Base-by-base conservation (phyloP, 2,113 vertebrate species). In the Tautogolabrus adspersus region DNA sequence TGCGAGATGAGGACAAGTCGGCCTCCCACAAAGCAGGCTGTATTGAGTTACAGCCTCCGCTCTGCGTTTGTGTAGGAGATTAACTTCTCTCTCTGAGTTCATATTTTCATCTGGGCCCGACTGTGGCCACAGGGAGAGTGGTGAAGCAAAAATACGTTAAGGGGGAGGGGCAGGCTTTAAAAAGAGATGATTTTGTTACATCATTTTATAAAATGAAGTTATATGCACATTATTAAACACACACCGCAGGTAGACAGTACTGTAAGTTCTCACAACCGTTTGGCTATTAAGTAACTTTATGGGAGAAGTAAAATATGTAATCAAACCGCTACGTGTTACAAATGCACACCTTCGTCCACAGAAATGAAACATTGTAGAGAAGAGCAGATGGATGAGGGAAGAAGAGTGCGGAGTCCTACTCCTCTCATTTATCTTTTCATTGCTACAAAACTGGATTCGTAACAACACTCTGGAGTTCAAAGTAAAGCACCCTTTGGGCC, bases 1-100 rank as follows among this genome's bases (percentile, higher is more conserved):
- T 81, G 23, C 0, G 19, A 83, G 86, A 87, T 87, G 87, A 92
- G 85, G 79, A 87, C 86, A 79, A 61, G 80, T 60, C 47, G 81
- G 88, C 88, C 90, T 90, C 92, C 90, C 90, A 92, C 88, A 84
- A 78, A 86, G 90, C 69, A 40, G 68, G 30, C 67, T 75, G 87
- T 71, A 89, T 85, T 85, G 80, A 87, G 79, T 92, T 91, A 89
- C 85, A 79, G 83, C 70, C 90, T 82, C 83, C 66, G 79, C 77
- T 85, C 86, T 11, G 79, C 47, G 8, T 84, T 83, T 88, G 87
- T 89, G 90, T 82, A 85, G 84, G 83, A 88, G 89, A 89, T 89
- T 84, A 91, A 91, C 88, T 90, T 86, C 84, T 85, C 69, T 37
- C 84, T 71, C 68, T 3, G 38, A 79, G 87, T 89, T 92, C 84